Base-by-base conservation (phyloP, 1,140 invertebrate genomes). In the Drosophila pachea region DNA sequence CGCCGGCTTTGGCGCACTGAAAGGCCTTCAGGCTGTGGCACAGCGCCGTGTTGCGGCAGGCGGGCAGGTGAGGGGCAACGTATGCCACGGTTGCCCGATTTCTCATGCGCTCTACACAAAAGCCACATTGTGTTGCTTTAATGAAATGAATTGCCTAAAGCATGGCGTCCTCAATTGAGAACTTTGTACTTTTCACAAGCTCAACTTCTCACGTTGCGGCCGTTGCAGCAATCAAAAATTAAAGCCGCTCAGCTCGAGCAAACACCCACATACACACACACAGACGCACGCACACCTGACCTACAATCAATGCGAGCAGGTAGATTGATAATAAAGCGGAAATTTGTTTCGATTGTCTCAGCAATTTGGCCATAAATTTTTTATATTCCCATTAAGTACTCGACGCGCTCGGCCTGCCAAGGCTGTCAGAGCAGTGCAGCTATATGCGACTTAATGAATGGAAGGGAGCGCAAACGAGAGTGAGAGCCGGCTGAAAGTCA, bases 51-150 rank as follows among this genome's bases (percentile, higher is more conserved):
- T 4, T 14, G 43, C 14, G 11, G 43, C 7, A 45, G 43, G 43
- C 43, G 36, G 64, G 63, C 66, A 67, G 54, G 62, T 73, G 49
- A n/a, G n/a, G 31, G 53, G 64, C 58, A 36, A 45, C 54, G 22
- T 33, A 31, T 62, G 56, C 65, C 40, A 53, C 67, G 56, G 32
- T 53, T 64, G 58, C 75, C 22, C 32, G 14, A 35, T 43, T 55
- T 36, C 61, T 69, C 67, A 78, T 78, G 78, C 73, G 76, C 72
- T 61, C 59, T 63, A 68, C 42, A 78, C 78, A 84, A 83, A 83
- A 84, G 76, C 68, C 79, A 62, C 78, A 84, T 83, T 79, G 78
- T 83, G 68, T 76, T 83, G 69, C 79, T 84, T 83, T 84, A 83
- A 83, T 83, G 79, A 83, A 83, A 84, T 83, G 79, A 83, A 83